Evolutionary conservation across 1,140 invertebrate genomes (phyloP).

Genomic region (Eufriesea mexicana): DNA sequence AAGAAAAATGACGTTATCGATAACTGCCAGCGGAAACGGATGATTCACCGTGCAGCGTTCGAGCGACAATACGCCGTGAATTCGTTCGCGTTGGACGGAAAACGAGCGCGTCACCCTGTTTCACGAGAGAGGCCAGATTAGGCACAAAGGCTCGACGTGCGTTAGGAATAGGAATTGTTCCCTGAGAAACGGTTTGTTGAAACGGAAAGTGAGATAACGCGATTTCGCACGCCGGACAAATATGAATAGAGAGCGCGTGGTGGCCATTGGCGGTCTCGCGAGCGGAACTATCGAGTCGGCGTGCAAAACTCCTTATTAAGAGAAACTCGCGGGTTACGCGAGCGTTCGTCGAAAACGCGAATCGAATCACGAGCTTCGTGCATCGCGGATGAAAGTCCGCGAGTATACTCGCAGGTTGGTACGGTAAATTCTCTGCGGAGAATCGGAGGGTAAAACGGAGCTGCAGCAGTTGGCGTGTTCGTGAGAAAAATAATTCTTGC

Average conservation of each 20-base stretch:
- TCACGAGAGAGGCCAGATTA: slow-evolving; percentile 40
- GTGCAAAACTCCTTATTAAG: too few relatives aligned
- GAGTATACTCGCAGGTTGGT: too few relatives aligned
- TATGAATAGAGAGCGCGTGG: slow-evolving; percentile 13
- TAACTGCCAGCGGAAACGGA: slow-evolving; percentile 3
- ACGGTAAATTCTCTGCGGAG: too few relatives aligned
- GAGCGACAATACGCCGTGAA: slow-evolving; percentile 45
- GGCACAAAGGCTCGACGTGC: slow-evolving; percentile 29
- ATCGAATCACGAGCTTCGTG: too few relatives aligned
- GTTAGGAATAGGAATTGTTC: slow-evolving; percentile 40
- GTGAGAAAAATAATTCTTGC: neutral
- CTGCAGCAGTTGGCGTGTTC: neutral
- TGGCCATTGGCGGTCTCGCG: too few relatives aligned
- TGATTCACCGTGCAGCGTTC: slow-evolving; percentile 42
- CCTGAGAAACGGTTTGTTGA: slow-evolving; percentile 49
- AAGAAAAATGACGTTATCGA: slow-evolving; percentile 19
- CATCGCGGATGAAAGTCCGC: too few relatives aligned
- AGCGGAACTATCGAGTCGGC: too few relatives aligned
- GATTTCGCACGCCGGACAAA: slow-evolving; percentile 33
- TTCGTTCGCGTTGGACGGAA: neutral
- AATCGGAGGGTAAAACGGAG: neutral
- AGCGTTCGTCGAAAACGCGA: too few relatives aligned
- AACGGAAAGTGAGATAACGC: slow-evolving; percentile 57
- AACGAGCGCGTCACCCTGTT: neutral
- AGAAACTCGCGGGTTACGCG: too few relatives aligned